Evolutionary conservation across 2,888 invertebrate genomes (phyloP).

Genomic region (Heteropelma amictum): DNA sequence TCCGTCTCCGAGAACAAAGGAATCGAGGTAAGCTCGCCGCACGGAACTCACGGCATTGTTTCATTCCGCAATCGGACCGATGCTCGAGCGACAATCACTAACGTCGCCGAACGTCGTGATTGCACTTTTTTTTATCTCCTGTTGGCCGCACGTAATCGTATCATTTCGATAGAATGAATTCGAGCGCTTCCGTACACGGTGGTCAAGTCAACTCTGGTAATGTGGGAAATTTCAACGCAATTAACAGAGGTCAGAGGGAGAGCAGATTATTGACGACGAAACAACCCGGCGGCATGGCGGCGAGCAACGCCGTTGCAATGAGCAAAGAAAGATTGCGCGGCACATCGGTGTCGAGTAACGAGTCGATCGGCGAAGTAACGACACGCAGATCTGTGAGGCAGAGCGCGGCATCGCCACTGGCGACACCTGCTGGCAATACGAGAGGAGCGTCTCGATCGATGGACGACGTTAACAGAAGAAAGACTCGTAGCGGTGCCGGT

Average conservation of each 20-base stretch:
- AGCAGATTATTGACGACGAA: constrained; percentile 75
- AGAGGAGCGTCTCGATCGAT: constrained; percentile 76
- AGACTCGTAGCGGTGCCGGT: constrained; percentile 78
- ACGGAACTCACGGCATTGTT: background rate
- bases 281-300: constrained; percentile 63
- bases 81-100: too few relatives aligned
- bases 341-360: constrained; percentile 73
- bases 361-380: constrained; percentile 72
- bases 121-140: background rate
- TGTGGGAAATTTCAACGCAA: constrained; percentile 72
- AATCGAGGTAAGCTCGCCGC: constrained; percentile 72
- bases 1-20: constrained; percentile 76
- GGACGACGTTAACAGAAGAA: constrained; percentile 76
- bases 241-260: constrained; percentile 74
- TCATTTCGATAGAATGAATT: constrained; percentile 69
- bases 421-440: constrained; percentile 75
- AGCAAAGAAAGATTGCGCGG: constrained; percentile 75
- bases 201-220: constrained; percentile 72
- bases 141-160: too few relatives aligned
- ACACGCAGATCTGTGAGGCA: constrained; percentile 76
- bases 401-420: constrained; percentile 75
- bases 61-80: too few relatives aligned
- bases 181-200: constrained; percentile 68
- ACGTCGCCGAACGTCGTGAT: too few relatives aligned
- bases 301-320: constrained; percentile 62